Conservation (phyloP, 2,113 vertebrate genomes). For the Chauna torquata region DNA sequence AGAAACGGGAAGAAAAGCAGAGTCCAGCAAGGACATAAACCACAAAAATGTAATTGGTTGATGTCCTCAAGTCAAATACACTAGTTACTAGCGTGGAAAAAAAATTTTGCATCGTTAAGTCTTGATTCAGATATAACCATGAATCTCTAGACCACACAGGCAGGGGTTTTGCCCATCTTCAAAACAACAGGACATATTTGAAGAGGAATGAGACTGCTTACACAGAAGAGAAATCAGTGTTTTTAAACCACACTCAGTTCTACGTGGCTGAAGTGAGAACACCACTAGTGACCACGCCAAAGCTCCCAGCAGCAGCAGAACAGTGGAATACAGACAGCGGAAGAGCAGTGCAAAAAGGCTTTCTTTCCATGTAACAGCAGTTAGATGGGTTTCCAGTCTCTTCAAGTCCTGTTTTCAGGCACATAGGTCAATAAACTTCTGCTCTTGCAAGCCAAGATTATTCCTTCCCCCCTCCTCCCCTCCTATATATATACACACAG, state of each 20-base stretch:
- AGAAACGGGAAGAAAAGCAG: background rate
- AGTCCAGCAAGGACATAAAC: background rate
- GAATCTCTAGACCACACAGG: background rate
- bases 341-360: background rate
- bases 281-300: background rate
- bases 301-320: background rate
- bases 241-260: background rate
- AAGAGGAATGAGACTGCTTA: background rate
- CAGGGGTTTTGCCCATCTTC: background rate
- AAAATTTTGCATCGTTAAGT: background rate
- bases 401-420: background rate
- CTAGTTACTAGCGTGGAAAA: background rate
- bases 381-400: background rate
- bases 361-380: background rate
- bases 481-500: background rate
- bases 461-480: background rate
- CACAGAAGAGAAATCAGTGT: background rate
- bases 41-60: background rate
- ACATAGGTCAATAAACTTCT: background rate
- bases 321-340: background rate
- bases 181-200: background rate
- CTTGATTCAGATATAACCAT: background rate
- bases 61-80: background rate
- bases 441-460: background rate
- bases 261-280: background rate